phyloP scores from a whole-genome alignment of 2,113 vertebrate genomes.

The Malurus alboscapulatus region DNA sequence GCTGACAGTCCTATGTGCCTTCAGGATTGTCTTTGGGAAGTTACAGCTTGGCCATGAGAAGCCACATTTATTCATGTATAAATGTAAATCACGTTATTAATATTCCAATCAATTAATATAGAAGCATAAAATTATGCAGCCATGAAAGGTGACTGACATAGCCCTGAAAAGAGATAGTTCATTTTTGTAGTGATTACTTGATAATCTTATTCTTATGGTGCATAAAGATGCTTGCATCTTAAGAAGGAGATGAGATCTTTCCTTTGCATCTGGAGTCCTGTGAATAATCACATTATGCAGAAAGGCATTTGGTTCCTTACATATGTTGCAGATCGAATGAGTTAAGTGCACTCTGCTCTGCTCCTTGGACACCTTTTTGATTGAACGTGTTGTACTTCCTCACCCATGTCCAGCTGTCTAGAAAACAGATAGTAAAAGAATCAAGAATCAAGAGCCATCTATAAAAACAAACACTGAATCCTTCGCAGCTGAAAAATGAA shows the following conservation, averaged over 20 bases:
- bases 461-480: background rate
- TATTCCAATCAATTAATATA: background rate
- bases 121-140: background rate
- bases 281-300: constrained; percentile 4
- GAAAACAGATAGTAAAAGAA: background rate
- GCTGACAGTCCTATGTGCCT: background rate
- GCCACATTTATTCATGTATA: background rate
- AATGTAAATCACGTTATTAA: background rate
- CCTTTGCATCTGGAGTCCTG: background rate
- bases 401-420: background rate
- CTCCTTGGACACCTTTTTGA: background rate
- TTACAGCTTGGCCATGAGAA: background rate
- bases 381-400: background rate
- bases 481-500: background rate
- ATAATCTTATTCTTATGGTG: background rate
- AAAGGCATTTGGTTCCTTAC: background rate
- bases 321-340: background rate
- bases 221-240: background rate
- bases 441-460: background rate
- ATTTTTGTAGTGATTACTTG: background rate
- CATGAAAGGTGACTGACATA: background rate
- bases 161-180: background rate
- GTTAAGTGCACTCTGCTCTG: background rate
- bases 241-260: constrained; percentile 4
- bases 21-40: background rate